Evolutionary conservation across 2,113 vertebrate genomes (phyloP), one percentile per base, ranked within the genome.

Genomic region (Hypanus sabinus): DNA sequence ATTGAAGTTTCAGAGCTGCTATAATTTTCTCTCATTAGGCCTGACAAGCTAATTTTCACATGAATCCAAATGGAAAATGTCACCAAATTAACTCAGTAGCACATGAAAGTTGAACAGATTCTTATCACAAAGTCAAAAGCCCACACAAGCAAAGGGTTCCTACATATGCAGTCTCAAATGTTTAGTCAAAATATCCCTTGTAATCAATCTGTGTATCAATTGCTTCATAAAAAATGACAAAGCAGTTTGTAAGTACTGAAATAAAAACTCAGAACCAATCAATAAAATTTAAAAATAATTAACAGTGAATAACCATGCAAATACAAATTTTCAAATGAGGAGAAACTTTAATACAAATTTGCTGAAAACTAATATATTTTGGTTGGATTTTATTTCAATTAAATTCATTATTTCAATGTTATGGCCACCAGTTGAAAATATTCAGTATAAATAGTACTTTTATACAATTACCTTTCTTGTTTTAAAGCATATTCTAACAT

Each of bases 401-500:
- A 57, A 16, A 62, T 83, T 83, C 5, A n/a, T n/a, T 9, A 7
- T 76, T 87, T 87, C 11, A 57, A 57, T 11, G 60, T 57, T 85
- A 87, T 11, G 83, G 30, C 65, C 27, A 88, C 12, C 1, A 81
- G 76, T 75, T 70, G 85, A 71, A 75, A 94, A 71, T 16, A 14
- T 36, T 60, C 30, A n/a, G n/a, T 33, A 38, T 57, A 38, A 55
- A 88, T 65, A 75, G 22, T 27, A 88, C 36, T 60, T 24, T 30
- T 24, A 80, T 22, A 94, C 46, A 98, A 98, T 94, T 96, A 98
- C 98, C 99, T 98, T 97, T 99, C 99, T 97, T 99, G 99, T 96
- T 99, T 99, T 97, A 99, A 97, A 96, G 99, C 99, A 95, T 98
- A 99, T 96, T 99, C 99, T 98, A 99, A 98, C 99, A 99, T 99